Percentiles rank a stretch among this genome's conserved stretches.
phyloP scores from a whole-genome alignment of 2,113 vertebrate genomes.

The Manacus vitellinus region DNA sequence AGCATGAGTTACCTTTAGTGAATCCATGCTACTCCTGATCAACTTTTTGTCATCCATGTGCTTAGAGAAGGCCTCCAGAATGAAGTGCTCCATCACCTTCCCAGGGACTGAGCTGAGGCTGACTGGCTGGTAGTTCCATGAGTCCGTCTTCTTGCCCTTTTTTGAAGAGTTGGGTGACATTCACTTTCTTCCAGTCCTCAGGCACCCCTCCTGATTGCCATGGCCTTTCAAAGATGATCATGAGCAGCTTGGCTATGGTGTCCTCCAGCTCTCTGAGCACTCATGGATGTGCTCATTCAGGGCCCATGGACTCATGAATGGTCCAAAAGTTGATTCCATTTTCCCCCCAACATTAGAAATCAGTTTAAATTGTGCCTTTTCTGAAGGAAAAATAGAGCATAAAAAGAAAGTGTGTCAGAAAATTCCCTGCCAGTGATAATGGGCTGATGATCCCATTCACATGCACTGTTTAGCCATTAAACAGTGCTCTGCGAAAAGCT shows the following conservation, averaged over 20 bases:
- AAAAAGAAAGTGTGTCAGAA: neutral
- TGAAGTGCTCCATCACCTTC: neutral
- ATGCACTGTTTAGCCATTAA: neutral
- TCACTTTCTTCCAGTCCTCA: neutral
- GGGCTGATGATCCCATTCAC: neutral
- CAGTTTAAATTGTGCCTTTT: neutral
- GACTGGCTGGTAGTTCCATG: neutral
- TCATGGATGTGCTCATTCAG: neutral
- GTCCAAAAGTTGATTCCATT: neutral
- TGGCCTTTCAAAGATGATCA: neutral
- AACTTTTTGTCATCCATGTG: neutral
- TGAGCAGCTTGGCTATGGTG: neutral
- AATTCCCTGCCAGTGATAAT: neutral
- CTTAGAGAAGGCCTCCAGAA: neutral
- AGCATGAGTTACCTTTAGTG: neutral
- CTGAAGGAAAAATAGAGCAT: neutral
- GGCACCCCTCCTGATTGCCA: neutral
- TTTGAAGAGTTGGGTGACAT: neutral
- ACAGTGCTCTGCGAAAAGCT: neutral
- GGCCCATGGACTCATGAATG: neutral
- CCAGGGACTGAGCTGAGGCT: neutral
- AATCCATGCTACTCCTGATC: neutral
- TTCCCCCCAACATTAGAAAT: neutral
- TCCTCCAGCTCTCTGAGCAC: neutral
- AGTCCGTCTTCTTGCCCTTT: neutral